A percentile compares a stretch with the other conserved stretches of the same genome.
phyloP scores from a whole-genome alignment of 2,888 invertebrate genomes.

The Clanis bilineata region DNA sequence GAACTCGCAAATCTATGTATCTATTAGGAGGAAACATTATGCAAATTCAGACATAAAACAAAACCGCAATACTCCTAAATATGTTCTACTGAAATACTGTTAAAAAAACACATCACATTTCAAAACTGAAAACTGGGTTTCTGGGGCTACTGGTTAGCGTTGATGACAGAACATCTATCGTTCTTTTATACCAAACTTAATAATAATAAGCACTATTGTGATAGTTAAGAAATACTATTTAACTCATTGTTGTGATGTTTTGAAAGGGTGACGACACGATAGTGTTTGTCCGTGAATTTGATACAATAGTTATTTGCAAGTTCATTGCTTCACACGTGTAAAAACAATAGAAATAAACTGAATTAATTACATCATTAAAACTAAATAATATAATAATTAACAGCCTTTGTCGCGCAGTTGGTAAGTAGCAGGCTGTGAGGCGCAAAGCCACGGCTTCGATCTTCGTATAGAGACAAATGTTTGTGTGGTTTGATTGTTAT shows the following conservation, averaged over 20 bases:
- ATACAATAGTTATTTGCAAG: not conserved
- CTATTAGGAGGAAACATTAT: too few species aligned
- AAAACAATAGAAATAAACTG: too few species aligned
- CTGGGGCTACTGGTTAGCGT: not conserved
- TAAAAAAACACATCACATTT: not conserved
- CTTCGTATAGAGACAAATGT: too few species aligned
- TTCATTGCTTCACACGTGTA: too few species aligned
- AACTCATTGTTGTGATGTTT: not conserved
- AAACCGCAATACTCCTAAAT: not conserved
- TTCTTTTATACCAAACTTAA: not conserved
- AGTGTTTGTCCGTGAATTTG: not conserved
- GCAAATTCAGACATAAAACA: not conserved
- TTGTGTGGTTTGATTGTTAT: too few species aligned
- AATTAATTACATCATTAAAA: too few species aligned
- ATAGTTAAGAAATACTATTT: not conserved
- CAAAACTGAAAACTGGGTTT: conserved; percentile 7
- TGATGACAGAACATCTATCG: not conserved
- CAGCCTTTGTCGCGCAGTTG: too few species aligned
- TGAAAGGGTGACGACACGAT: not conserved
- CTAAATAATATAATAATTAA: too few species aligned
- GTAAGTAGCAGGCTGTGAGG: too few species aligned
- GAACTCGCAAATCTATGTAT: too few species aligned
- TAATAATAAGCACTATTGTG: not conserved
- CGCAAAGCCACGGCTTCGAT: too few species aligned
- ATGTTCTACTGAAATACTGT: conserved; percentile 9